Base-by-base conservation (phyloP, 2,888 invertebrate species). In the Neelides folsomi region DNA sequence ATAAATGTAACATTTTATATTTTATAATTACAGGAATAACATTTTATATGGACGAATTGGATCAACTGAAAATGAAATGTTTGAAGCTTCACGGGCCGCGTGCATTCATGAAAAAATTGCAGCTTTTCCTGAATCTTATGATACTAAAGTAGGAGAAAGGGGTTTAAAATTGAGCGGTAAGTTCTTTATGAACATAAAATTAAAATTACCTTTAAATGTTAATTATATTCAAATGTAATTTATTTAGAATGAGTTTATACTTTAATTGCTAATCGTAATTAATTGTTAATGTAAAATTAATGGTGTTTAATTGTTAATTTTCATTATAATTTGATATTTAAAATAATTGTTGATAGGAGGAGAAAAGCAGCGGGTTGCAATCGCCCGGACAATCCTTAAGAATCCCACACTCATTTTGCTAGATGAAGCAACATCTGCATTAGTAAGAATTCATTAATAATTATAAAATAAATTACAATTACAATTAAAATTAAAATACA, bases 321-420 rank as follows among this genome's bases (percentile, higher is more conserved):
- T n/a, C n/a, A n/a, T n/a, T n/a, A n/a, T n/a, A n/a, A n/a, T n/a
- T n/a, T n/a, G n/a, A n/a, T n/a, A n/a, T n/a, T n/a, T n/a, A n/a
- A n/a, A n/a, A n/a, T n/a, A n/a, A n/a, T n/a, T n/a, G n/a, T n/a
- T 27, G 7, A 27, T 27, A 27, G 9, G 27, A 3, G 97, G 97
- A 1, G 97, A 97, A 70, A 97, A 98, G 67, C 97, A 98, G 70
- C 77, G 95, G 60, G 89, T 97, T 52, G 97, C 95, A 0, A 97
- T 97, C 59, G 97, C 97, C 0, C 75, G 97, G 57, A 95, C 95
- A 0, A 76, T 98, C 19, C 76, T 98, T 19, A 97, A 97, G 70
- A 78, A 87, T 2, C 95, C 95, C 0, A 78, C 80, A 37, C 83
- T 95, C 55, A 86, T 97, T 9, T 73, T 97, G 3, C 72, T 97